A percentile compares a stretch with the other conserved stretches of the same genome.
These are phyloP conservation scores for Limnephilus marmoratus DNA, from an alignment of 2,888 invertebrate species.

Conservation along the genomic window DNA sequence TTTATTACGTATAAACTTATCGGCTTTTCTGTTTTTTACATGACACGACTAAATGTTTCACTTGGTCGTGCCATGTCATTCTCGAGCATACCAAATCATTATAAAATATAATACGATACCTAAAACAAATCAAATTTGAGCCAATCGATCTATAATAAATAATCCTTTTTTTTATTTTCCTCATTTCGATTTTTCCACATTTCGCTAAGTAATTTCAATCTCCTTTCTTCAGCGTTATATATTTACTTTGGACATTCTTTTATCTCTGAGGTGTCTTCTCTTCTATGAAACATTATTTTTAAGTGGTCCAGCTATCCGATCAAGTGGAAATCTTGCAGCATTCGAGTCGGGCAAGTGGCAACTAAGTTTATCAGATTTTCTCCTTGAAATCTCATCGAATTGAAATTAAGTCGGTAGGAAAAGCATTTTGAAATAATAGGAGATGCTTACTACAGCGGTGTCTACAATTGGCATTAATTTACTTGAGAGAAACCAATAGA, in stretches of 20 bases:
- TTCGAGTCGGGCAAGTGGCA: background rate
- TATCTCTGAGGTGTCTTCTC: background rate
- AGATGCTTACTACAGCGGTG: background rate
- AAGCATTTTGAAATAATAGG: background rate
- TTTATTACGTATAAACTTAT: no score
- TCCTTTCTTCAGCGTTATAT: background rate
- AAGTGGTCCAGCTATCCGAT: background rate
- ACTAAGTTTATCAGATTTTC: background rate
- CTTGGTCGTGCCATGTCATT: no score
- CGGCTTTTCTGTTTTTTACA: no score
- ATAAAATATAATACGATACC: no score
- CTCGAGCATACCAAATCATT: no score
- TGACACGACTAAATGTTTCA: no score
- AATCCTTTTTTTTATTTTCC: no score
- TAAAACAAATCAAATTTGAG: no score
- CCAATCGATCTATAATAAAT: no score
- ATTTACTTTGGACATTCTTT: background rate
- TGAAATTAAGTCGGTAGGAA: background rate
- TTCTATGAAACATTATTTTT: background rate
- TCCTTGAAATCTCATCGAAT: background rate
- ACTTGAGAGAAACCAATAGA: background rate
- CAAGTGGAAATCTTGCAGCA: background rate
- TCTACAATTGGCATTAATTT: background rate
- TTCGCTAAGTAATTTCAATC: no score
- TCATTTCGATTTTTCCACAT: background rate